Evolutionary conservation across 2,113 vertebrate species (phyloP).

Genomic region (Limanda limanda): DNA sequence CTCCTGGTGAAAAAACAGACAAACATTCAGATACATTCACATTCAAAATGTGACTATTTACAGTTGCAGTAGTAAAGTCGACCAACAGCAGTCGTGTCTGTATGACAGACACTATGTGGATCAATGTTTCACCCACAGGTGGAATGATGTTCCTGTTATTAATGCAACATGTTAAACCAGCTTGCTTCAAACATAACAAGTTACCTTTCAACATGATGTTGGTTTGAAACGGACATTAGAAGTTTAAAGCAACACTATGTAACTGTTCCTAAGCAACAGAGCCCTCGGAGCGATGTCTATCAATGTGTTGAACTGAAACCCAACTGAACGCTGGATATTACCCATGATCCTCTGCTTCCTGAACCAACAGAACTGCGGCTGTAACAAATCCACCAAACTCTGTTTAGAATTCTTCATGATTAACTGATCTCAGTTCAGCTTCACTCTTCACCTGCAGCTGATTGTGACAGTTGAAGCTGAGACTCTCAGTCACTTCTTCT

Average conservation of each 20-base stretch:
- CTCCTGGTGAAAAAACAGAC: constrained; percentile 17
- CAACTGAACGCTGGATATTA: no score
- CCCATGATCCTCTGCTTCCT: no score
- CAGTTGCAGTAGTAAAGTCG: constrained; percentile 24
- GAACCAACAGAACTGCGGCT: no score
- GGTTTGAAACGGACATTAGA: not conserved
- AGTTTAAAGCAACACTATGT: not conserved
- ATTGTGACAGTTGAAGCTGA: no score
- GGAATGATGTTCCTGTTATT: not conserved
- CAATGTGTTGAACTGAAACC: no score
- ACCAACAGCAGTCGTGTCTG: constrained; percentile 27
- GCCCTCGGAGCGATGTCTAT: no score
- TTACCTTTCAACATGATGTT: not conserved
- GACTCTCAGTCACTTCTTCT: no score
- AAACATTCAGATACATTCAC: not conserved
- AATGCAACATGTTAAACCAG: not conserved
- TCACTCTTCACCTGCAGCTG: no score
- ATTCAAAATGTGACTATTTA: constrained; percentile 35
- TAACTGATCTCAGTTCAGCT: no score
- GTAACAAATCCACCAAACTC: no score
- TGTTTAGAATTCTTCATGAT: no score
- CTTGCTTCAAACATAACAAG: not conserved
- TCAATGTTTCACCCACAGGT: not conserved
- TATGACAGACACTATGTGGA: constrained; percentile 40
- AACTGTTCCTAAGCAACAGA: not conserved